Conservation (phyloP, 2,113 vertebrate species). For the Pelecanoides urinatrix region DNA sequence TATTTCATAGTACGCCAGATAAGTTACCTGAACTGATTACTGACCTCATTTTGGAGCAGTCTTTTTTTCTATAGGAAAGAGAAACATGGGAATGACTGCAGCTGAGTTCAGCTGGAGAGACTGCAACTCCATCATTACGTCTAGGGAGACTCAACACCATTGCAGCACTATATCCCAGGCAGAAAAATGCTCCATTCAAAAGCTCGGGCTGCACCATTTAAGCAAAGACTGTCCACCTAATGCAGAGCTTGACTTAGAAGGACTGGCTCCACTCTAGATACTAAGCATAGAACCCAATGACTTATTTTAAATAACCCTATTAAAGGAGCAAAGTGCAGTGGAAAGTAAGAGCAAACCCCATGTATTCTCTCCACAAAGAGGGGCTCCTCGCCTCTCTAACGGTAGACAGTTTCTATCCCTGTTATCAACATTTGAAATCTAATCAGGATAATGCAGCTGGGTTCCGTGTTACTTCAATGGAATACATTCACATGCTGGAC, state of each 20-base stretch:
- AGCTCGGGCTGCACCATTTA: not conserved
- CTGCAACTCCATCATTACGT: not conserved
- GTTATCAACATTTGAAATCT: not conserved
- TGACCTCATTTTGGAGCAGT: not conserved
- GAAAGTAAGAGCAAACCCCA: slow-evolving; percentile 26
- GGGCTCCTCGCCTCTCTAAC: not conserved
- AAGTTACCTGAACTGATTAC: not conserved
- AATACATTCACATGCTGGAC: slow-evolving; percentile 70
- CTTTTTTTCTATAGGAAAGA: not conserved
- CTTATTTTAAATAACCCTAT: not conserved
- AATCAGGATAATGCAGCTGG: not conserved
- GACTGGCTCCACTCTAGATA: not conserved
- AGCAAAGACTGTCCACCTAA: not conserved
- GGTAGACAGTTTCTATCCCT: slow-evolving; percentile 3
- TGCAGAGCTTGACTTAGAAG: not conserved
- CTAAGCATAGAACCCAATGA: not conserved
- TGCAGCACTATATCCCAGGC: not conserved
- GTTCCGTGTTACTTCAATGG: not conserved
- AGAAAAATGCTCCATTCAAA: not conserved
- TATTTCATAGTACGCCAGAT: not conserved
- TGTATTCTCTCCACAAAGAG: not conserved
- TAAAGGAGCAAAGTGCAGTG: not conserved
- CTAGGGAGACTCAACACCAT: not conserved
- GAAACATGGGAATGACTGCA: not conserved
- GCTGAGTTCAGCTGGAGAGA: not conserved